A percentile compares a stretch with the other conserved stretches of the same genome.
Evolutionary conservation across 92 coral and sea anemone genomes (phyloP).

Genomic region (Heliopora coerulea): DNA sequence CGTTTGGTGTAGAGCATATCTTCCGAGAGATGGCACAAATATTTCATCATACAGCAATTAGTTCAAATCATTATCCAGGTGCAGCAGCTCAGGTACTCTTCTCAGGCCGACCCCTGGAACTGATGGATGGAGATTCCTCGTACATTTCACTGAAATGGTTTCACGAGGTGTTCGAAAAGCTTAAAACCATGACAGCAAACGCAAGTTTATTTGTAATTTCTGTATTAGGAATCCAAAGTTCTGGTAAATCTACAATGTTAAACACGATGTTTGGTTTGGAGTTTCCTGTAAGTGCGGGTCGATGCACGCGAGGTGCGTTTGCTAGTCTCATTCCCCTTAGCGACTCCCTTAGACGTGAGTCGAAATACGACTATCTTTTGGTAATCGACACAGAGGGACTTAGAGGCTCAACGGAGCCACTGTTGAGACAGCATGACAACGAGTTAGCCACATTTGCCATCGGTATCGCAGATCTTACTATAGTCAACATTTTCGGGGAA

Average conservation of each 20-base stretch:
- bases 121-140: conserved; percentile 51
- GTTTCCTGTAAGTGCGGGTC: conserved; percentile 42
- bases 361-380: conserved; percentile 44
- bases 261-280: conserved; percentile 53
- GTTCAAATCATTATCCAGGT: conserved; percentile 1
- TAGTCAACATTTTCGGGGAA: conserved; percentile 28
- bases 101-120: conserved; percentile 45
- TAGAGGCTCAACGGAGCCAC: conserved; percentile 36
- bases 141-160: conserved; percentile 46
- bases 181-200: conserved; percentile 18
- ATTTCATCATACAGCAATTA: not conserved
- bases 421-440: conserved; percentile 37
- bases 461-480: conserved; percentile 22
- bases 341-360: conserved; percentile 24
- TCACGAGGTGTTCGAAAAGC: conserved; percentile 26
- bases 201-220: conserved; percentile 45
- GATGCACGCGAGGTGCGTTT: conserved; percentile 52
- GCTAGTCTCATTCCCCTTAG: conserved; percentile 27
- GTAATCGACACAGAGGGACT: conserved; percentile 51
- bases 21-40: conserved; percentile 33
- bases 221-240: conserved; percentile 49
- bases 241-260: conserved; percentile 55
- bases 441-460: conserved; percentile 49
- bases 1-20: conserved; percentile 41
- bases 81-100: conserved; percentile 42